phyloP scores from a whole-genome alignment of 2,797 vertebrate species.

The Sparus aurata region DNA sequence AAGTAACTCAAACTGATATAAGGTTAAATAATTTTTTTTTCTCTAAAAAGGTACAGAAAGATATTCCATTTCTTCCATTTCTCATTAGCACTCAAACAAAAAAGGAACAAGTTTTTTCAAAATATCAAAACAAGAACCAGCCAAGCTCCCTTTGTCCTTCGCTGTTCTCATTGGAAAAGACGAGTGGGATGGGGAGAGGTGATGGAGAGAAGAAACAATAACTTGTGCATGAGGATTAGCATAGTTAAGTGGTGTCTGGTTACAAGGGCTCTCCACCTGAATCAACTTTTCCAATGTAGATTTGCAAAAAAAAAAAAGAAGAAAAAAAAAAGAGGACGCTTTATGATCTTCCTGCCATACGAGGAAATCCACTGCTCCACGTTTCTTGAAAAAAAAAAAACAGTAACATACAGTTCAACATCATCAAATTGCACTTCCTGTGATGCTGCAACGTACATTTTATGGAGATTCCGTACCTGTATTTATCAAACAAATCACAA shows the following conservation, averaged over 20 bases:
- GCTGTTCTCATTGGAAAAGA: constrained; percentile 50
- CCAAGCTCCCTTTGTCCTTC: constrained; percentile 30
- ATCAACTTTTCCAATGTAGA: constrained; percentile 39
- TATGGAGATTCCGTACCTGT: constrained; percentile 29
- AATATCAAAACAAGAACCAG: constrained; percentile 68
- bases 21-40: constrained; percentile 95
- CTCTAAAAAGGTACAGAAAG: constrained; percentile 87
- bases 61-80: constrained; percentile 79
- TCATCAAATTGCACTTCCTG: constrained; percentile 10
- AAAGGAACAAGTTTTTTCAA: constrained; percentile 47
- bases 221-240: constrained; percentile 65
- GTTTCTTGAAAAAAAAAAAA: constrained; percentile 32
- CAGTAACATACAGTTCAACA: background rate
- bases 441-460: constrained; percentile 36
- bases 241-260: constrained; percentile 68
- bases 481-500: constrained; percentile 17
- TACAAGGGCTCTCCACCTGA: constrained; percentile 37
- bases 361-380: constrained; percentile 14
- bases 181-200: constrained; percentile 3
- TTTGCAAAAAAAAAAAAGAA: constrained; percentile 4
- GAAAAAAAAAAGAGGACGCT: background rate
- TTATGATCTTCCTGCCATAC: constrained; percentile 10
- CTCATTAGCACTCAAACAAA: constrained; percentile 73
- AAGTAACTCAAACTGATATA: constrained; percentile 97
- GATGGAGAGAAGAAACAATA: constrained; percentile 29